Conservation (phyloP, 2,113 vertebrate genomes). For the Electrona antarctica region DNA sequence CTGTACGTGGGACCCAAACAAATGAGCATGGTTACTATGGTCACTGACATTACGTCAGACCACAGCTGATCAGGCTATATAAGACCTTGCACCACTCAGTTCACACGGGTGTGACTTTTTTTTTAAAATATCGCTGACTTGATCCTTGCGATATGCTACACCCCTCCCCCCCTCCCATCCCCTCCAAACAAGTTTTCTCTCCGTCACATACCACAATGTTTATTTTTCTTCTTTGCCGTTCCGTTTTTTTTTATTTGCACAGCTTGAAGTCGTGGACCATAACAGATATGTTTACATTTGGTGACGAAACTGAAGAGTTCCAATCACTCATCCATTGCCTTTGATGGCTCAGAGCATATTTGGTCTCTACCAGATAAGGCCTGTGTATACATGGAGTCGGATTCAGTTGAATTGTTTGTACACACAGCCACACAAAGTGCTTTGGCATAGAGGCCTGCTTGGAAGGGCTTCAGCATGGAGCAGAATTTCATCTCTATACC, state of each 20-base stretch:
- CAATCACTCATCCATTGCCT: conserved; percentile 65
- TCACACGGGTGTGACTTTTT: too few relatives aligned
- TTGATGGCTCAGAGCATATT: conserved; percentile 74
- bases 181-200: conserved; percentile 44
- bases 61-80: too few relatives aligned
- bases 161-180: conserved; percentile 37
- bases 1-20: too few relatives aligned
- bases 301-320: conserved; percentile 56
- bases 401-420: conserved; percentile 73
- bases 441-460: conserved; percentile 62
- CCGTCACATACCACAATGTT: conserved; percentile 51
- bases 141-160: conserved; percentile 36
- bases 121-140: conserved; percentile 34
- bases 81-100: too few relatives aligned
- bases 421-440: conserved; percentile 40
- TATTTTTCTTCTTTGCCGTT: conserved; percentile 39
- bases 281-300: conserved; percentile 71
- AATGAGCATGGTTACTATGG: too few relatives aligned
- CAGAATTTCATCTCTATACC: conserved; percentile 40
- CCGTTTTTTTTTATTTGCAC: conserved; percentile 68
- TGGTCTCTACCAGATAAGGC: conserved; percentile 69
- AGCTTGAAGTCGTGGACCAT: conserved; percentile 68
- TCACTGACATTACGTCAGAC: too few relatives aligned
- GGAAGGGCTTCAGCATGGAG: conserved; percentile 59
- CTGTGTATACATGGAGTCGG: conserved; percentile 67